Base-by-base conservation (phyloP, 2,113 vertebrate species). In the Hipposideros armiger region DNA sequence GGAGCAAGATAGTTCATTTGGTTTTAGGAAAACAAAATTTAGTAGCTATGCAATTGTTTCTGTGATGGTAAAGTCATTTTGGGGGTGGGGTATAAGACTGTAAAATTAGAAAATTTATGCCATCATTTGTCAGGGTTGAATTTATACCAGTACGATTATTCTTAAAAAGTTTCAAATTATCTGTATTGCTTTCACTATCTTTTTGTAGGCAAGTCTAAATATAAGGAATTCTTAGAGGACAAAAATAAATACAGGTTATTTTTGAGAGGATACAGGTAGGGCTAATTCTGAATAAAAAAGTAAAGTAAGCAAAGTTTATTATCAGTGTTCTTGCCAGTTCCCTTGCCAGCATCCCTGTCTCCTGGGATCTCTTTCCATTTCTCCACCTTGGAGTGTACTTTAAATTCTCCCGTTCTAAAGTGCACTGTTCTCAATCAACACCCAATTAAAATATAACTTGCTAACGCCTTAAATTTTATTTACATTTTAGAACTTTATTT, bases 21-120 rank as follows among this genome's bases (percentile, higher is more conserved):
- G 11, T 88, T 90, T 76, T 90, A 45, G 30, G 56, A 87, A 96
- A 95, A 67, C 30, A 90, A 92, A 84, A 50, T 93, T 96, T 82
- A 85, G 32, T 90, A 94, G 11, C 20, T 74, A 1, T 90, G 20
- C 6, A 84, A 7, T 80, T 94, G 42, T 69, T 42, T 73, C 32
- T 81, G 7, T 70, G n/a, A 66, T 7, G 82, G 13, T 30, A 36
- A 73, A 93, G 14, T 72, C 15, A 4, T 32, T 86, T 84, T 36
- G 36, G 36, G 36, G 36, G 36, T 36, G 36, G 32, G 30, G 0
- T 82, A 24, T 66, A 77, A 85, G 89, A 70, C 47, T 76, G 5
- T 76, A 66, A 42, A 84, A 17, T 62, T 78, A 42, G 11, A 78
- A 87, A 24, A 64, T 72, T 77, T 85, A 74, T 67, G 11, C 66